phyloP scores from a whole-genome alignment of 2,797 vertebrate genomes.

The Rhinella marina region DNA sequence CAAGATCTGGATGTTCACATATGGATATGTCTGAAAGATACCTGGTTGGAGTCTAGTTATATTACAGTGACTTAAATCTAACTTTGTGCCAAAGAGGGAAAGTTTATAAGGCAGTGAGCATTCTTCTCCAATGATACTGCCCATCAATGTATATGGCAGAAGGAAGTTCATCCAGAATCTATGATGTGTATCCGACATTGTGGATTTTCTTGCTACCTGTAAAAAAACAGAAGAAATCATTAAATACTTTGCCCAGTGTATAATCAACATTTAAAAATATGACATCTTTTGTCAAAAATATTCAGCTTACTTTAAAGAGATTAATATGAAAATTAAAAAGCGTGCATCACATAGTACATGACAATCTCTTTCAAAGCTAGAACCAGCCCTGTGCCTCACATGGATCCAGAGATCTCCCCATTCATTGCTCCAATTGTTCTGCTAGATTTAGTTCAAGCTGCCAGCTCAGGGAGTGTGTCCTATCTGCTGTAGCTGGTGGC shows the following conservation, averaged over 20 bases:
- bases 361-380: too few relatives aligned
- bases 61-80: slow-evolving; percentile 77
- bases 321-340: too few relatives aligned
- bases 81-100: slow-evolving; percentile 57
- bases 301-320: too few relatives aligned
- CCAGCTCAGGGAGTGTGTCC: too few relatives aligned
- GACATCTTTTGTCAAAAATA: not conserved
- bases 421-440: too few relatives aligned
- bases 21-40: slow-evolving; percentile 68
- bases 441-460: too few relatives aligned
- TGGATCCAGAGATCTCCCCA: too few relatives aligned
- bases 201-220: not conserved
- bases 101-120: slow-evolving; percentile 69
- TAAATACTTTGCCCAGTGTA: not conserved
- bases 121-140: slow-evolving; percentile 39
- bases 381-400: too few relatives aligned
- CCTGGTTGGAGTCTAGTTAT: slow-evolving; percentile 67
- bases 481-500: too few relatives aligned
- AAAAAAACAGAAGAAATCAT: not conserved
- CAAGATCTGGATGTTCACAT: slow-evolving; percentile 67
- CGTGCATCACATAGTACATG: too few relatives aligned
- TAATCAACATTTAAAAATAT: not conserved
- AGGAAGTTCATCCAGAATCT: not conserved
- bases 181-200: not conserved
- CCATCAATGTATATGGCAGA: not conserved